A percentile compares a stretch with the other conserved stretches of the same genome.
These are phyloP conservation scores for Fistularia tabacaria DNA, from an alignment of 2,797 vertebrate species.

Conservation along the genomic window DNA sequence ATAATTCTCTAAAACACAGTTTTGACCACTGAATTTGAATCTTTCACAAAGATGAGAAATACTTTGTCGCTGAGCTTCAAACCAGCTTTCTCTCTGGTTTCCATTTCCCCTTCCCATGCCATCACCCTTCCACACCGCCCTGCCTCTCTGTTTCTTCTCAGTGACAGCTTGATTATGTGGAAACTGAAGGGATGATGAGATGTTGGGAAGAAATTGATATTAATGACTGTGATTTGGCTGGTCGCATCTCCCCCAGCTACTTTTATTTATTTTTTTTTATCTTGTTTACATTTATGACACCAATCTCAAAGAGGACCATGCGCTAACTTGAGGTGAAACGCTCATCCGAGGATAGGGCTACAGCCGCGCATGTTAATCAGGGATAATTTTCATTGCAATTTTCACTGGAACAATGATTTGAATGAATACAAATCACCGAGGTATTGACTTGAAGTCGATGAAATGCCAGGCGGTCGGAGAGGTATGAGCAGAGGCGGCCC, in stretches of 20 bases:
- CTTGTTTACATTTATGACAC: conserved; percentile 62
- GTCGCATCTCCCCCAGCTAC: conserved; percentile 54
- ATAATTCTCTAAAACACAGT: no score
- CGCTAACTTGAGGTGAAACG: background rate
- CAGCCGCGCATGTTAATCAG: conserved; percentile 34
- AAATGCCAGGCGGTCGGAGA: conserved; percentile 11
- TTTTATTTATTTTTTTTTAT: conserved; percentile 36
- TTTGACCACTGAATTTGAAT: no score
- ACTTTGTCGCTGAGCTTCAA: conserved; percentile 52
- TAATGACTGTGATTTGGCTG: conserved; percentile 71
- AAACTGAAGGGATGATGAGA: conserved; percentile 61
- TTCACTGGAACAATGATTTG: conserved; percentile 31
- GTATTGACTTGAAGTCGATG: conserved; percentile 12
- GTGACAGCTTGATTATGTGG: conserved; percentile 76
- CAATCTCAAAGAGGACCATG: conserved; percentile 27
- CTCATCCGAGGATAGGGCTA: conserved; percentile 25
- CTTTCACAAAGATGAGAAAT: conserved; percentile 46
- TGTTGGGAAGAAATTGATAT: conserved; percentile 71
- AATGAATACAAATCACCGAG: conserved; percentile 33
- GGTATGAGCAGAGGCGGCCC: conserved; percentile 20
- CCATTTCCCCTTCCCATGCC: conserved; percentile 18
- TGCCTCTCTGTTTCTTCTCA: conserved; percentile 50
- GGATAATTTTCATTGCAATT: conserved; percentile 37
- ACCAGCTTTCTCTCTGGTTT: conserved; percentile 35
- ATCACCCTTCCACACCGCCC: conserved; percentile 15